Evolutionary conservation across 2,797 vertebrate species (phyloP).

Genomic region (Anisognathus igniventris): DNA sequence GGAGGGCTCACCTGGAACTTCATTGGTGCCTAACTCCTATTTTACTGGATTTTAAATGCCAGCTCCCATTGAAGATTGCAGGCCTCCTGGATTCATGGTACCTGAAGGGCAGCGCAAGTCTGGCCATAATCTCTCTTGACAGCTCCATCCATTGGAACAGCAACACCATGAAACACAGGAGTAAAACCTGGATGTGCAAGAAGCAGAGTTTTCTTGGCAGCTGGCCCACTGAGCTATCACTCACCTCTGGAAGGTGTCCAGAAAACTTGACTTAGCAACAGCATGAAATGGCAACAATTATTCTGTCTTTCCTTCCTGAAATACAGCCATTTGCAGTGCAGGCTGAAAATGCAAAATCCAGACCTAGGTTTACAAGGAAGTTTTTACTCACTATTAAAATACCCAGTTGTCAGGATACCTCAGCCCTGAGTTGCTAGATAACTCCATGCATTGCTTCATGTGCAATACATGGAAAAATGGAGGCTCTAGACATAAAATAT

Average conservation of each 20-base stretch:
- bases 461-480: not conserved
- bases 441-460: not conserved
- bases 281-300: not conserved
- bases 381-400: not conserved
- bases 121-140: not conserved
- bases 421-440: not conserved
- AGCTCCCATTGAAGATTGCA: not conserved
- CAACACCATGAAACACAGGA: not conserved
- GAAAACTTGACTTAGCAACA: not conserved
- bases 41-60: not conserved
- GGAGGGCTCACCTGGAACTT: not conserved
- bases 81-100: not conserved
- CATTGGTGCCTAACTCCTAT: not conserved
- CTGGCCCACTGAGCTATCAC: not conserved
- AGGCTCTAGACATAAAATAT: not conserved
- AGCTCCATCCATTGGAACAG: not conserved
- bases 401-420: not conserved
- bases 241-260: not conserved
- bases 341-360: not conserved
- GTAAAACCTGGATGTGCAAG: not conserved
- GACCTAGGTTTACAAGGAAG: not conserved
- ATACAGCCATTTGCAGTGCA: not conserved
- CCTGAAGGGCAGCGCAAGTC: not conserved
- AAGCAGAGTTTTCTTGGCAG: slow-evolving; percentile 2
- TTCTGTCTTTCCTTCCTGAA: not conserved